Conservation (phyloP, 2,888 invertebrate genomes). For the Pediacus dermestoides region DNA sequence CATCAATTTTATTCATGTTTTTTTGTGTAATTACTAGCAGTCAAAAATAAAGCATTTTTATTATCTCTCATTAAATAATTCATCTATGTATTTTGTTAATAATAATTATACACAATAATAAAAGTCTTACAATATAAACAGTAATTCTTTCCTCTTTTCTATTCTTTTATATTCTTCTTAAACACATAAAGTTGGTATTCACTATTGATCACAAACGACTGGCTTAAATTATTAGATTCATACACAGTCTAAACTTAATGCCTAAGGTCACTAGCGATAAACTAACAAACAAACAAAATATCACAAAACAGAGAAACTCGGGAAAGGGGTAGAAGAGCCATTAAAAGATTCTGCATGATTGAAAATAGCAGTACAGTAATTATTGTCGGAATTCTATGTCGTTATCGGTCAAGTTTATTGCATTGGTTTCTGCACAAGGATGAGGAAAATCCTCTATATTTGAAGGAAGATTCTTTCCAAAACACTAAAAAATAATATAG, state of each 20-base stretch:
- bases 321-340: not conserved
- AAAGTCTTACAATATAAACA: conserved; percentile 22
- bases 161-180: too few relatives aligned
- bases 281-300: conserved; percentile 22
- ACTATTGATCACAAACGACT: conserved; percentile 27
- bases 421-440: too few relatives aligned
- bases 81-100: conserved; percentile 8
- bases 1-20: too few relatives aligned
- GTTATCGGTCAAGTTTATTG: too few relatives aligned
- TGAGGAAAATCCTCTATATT: too few relatives aligned
- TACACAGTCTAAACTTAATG: conserved; percentile 17
- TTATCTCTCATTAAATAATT: conserved; percentile 7
- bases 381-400: conserved; percentile 3
- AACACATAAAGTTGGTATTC: conserved; percentile 24
- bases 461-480: too few relatives aligned
- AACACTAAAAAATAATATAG: too few relatives aligned
- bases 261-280: conserved; percentile 11
- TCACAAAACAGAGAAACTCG: conserved; percentile 24
- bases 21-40: conserved; percentile 3
- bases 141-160: conserved; percentile 14
- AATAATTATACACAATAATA: conserved; percentile 9
- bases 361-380: conserved; percentile 3
- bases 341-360: too few relatives aligned
- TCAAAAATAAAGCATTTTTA: conserved; percentile 10
- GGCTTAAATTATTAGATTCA: conserved; percentile 21